Percentiles rank a stretch among this genome's conserved stretches.
Conservation (phyloP, 2,797 vertebrate genomes). For the Acipenser transmontanus region DNA sequence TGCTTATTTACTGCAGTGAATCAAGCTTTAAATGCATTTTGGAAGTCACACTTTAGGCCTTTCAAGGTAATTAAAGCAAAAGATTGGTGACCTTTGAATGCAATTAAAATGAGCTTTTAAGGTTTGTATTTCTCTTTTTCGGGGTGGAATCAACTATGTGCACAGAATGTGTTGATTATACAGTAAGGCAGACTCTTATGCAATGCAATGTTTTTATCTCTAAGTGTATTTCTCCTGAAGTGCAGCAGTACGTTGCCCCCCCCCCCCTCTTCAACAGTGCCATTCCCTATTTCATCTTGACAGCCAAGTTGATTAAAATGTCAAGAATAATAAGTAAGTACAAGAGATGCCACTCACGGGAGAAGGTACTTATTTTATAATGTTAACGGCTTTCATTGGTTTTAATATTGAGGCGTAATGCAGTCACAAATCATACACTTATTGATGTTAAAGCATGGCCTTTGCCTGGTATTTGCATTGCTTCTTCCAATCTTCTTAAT, state of each 20-base stretch:
- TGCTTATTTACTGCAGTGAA: neutral
- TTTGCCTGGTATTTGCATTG: neutral
- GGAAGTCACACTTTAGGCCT: conserved; percentile 9
- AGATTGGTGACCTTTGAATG: conserved; percentile 16
- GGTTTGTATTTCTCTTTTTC: neutral
- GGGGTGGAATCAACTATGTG: neutral
- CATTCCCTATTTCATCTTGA: conserved; percentile 28
- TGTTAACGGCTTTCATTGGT: conserved; percentile 37
- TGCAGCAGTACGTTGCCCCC: conserved; percentile 8
- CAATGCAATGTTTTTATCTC: conserved; percentile 1
- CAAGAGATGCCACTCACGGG: conserved; percentile 29
- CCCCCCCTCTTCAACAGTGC: conserved; percentile 21
- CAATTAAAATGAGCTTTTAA: conserved; percentile 6
- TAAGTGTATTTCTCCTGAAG: conserved; percentile 1
- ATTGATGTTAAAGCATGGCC: too few relatives aligned
- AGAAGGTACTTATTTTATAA: conserved; percentile 26
- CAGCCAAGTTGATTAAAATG: conserved; percentile 49
- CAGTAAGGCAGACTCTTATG: conserved; percentile 1
- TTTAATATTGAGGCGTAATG: conserved; percentile 25
- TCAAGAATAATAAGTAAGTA: conserved; percentile 33
- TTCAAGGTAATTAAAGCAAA: conserved; percentile 9
- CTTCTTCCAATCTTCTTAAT: too few relatives aligned
- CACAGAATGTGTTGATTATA: neutral
- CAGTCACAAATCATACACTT: conserved; percentile 20
- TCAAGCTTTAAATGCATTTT: conserved; percentile 12